phyloP scores from a whole-genome alignment of 1,140 invertebrate genomes.

The Acromyrmex charruanus region DNA sequence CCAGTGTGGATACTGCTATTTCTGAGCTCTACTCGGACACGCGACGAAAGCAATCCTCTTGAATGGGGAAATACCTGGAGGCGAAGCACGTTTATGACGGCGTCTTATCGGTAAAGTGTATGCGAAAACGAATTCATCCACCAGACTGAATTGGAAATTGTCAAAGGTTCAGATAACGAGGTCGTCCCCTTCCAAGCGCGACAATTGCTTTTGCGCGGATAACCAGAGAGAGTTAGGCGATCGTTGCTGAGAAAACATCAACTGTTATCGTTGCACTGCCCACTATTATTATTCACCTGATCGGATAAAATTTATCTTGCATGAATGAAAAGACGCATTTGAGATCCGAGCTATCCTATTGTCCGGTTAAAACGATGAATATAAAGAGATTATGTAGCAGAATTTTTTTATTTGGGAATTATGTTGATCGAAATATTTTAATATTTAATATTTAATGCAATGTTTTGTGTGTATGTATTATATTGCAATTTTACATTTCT shows the following conservation, averaged over 20 bases:
- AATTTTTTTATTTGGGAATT: not conserved
- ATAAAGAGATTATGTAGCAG: not conserved
- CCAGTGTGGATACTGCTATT: constrained; percentile 35
- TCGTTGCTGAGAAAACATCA: constrained; percentile 39
- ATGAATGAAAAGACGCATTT: constrained; percentile 1
- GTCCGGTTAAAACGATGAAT: not conserved
- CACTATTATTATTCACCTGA: constrained; percentile 37
- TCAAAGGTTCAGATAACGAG: not conserved
- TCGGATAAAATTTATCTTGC: constrained; percentile 14
- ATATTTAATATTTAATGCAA: not conserved
- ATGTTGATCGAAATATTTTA: not conserved
- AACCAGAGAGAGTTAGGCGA: not conserved
- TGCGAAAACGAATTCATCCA: constrained; percentile 51
- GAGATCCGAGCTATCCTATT: not conserved
- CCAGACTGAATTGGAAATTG: not conserved
- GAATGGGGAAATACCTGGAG: not conserved
- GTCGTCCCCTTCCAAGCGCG: not conserved
- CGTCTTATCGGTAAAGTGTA: constrained; percentile 18
- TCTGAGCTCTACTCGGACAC: not conserved
- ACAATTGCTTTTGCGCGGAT: not conserved
- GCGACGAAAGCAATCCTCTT: not conserved
- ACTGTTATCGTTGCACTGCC: constrained; percentile 34
- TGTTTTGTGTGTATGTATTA: too few species aligned
- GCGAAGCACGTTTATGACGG: constrained; percentile 8
- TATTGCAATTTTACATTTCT: not conserved